A percentile compares a stretch with the other conserved stretches of the same genome.
Conservation (phyloP, 2,888 invertebrate genomes). For the Caenorhabditis angaria region DNA sequence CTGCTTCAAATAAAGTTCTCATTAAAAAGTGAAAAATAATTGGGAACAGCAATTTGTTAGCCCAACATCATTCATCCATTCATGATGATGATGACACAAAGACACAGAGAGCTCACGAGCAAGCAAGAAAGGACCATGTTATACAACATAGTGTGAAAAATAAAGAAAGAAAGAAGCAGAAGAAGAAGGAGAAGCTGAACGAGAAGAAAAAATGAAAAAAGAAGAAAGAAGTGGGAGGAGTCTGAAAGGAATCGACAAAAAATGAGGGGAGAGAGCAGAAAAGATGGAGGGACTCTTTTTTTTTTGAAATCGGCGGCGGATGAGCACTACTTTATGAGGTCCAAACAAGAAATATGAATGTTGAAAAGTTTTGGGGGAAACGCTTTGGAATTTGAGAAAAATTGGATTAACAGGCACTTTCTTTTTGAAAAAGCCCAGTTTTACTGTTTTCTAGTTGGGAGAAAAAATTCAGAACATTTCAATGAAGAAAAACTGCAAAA, state of each 20-base stretch:
- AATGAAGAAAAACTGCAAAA: too few species aligned
- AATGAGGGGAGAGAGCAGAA: constrained; percentile 18
- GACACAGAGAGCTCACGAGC: constrained; percentile 4
- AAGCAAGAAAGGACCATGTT: constrained; percentile 6
- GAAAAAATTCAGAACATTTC: too few species aligned
- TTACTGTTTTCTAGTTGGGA: too few species aligned
- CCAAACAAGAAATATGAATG: neutral
- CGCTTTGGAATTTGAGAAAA: too few species aligned
- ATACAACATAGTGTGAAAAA: constrained; percentile 18
- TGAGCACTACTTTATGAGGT: constrained; percentile 5
- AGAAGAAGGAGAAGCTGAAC: constrained; percentile 22
- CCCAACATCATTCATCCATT: neutral
- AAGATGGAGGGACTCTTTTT: constrained; percentile 9
- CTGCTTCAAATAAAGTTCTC: neutral
- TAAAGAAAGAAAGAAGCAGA: constrained; percentile 3
- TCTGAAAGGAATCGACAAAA: constrained; percentile 10
- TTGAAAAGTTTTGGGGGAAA: too few species aligned
- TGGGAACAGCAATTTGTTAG: constrained; percentile 1
- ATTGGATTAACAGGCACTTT: too few species aligned
- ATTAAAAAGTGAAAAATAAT: neutral
- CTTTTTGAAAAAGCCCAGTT: too few species aligned
- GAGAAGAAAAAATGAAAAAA: constrained; percentile 19
- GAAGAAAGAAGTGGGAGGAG: constrained; percentile 18
- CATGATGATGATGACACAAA: neutral
- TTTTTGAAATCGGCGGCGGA: constrained; percentile 13